Conservation (phyloP, 2,113 vertebrate genomes). For the Clarias macrocephalus region DNA sequence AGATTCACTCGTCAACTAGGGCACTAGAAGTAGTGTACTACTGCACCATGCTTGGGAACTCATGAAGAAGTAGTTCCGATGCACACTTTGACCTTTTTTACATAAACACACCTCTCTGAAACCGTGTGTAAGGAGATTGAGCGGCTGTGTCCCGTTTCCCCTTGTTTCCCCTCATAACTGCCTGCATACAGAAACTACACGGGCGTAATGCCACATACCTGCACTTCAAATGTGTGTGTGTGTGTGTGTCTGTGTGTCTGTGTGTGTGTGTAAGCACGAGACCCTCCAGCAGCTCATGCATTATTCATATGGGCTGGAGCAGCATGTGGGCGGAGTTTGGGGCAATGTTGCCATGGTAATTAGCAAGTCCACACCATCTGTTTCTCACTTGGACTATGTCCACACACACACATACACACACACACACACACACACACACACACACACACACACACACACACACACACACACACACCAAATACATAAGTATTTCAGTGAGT, state of each 20-base stretch:
- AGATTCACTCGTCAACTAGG: background rate
- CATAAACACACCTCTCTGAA: background rate
- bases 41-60: background rate
- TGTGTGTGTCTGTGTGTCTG: slow-evolving; percentile 20
- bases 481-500: slow-evolving; percentile 10
- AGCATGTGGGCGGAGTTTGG: slow-evolving; percentile 40
- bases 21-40: background rate
- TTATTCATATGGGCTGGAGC: slow-evolving; percentile 66
- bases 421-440: too few relatives aligned
- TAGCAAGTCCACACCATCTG: slow-evolving; percentile 76
- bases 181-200: slow-evolving; percentile 59
- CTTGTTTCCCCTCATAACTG: slow-evolving; percentile 56
- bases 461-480: slow-evolving; percentile 23
- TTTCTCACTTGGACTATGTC: slow-evolving; percentile 62
- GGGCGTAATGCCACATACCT: slow-evolving; percentile 59
- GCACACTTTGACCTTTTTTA: background rate
- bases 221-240: slow-evolving; percentile 67
- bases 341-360: slow-evolving; percentile 60
- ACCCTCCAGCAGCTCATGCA: slow-evolving; percentile 68
- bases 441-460: too few relatives aligned
- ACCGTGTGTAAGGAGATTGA: background rate
- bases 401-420: slow-evolving; percentile 37
- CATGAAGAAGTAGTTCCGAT: background rate
- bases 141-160: background rate
- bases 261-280: slow-evolving; percentile 53